Percentiles rank a stretch among this genome's conserved stretches.
Evolutionary conservation across 1,140 invertebrate species (phyloP).

Genomic region (Archivesica marissinica): DNA sequence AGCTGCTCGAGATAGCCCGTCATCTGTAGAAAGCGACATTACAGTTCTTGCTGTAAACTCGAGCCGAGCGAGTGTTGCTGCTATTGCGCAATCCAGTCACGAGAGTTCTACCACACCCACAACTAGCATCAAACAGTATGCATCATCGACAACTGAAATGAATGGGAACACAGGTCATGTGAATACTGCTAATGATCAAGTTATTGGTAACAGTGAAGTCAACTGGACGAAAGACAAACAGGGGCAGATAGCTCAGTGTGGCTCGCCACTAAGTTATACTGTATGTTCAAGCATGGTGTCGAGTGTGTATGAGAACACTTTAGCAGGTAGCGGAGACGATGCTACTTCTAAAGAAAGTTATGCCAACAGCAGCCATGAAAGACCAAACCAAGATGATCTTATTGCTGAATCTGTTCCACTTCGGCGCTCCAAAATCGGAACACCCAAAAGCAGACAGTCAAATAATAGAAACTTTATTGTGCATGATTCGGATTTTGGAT

Average conservation of each 20-base stretch:
- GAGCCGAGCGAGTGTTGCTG: conserved; percentile 75
- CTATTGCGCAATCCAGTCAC: conserved; percentile 69
- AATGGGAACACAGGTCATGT: not conserved
- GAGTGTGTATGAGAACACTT: conserved; percentile 79
- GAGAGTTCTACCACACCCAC: not conserved
- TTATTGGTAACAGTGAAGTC: conserved; percentile 16
- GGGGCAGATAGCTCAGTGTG: conserved; percentile 67
- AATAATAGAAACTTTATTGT: conserved; percentile 37
- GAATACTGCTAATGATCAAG: not conserved
- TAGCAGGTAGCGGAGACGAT: conserved; percentile 54
- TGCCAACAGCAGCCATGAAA: not conserved
- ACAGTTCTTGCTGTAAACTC: conserved; percentile 76
- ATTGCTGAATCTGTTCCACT: conserved; percentile 16
- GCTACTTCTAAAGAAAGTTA: conserved; percentile 6
- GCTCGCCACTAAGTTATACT: conserved; percentile 76
- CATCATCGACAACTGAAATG: not conserved
- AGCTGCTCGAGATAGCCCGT: conserved; percentile 1
- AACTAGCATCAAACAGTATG: not conserved
- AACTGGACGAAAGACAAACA: not conserved
- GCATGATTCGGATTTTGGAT: conserved; percentile 13
- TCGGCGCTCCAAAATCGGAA: not conserved
- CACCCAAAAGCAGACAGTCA: not conserved
- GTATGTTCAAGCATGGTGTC: conserved; percentile 81
- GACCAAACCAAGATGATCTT: conserved; percentile 32
- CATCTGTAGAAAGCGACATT: conserved; percentile 80